Base-by-base conservation (phyloP, 2,797 vertebrate genomes). In the Lycodopsis pacificus region DNA sequence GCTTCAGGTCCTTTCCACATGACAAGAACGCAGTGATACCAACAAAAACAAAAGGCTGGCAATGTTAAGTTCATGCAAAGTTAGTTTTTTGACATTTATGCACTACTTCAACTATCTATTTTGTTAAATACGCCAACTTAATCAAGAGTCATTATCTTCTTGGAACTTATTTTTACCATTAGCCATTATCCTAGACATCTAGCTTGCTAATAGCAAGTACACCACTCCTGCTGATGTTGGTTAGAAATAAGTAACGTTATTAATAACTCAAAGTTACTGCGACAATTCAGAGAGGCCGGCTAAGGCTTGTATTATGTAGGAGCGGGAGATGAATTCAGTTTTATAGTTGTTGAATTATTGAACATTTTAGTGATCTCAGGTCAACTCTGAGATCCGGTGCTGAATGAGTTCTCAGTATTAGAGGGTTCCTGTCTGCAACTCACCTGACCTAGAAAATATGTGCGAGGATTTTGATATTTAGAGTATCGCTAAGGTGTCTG, bases 11-110 rank as follows among this genome's bases (percentile, higher is more conserved):
- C 13, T 75, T 64, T 79, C 65, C 11, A 63, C 36, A 67, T 56
- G 51, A 81, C 84, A 77, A 62, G 73, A 46, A 72, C 72, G 67
- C 40, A 79, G 14, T 15, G 13, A 73, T 44, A 63, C n/a, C 11
- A 61, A 62, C 64, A 67, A 27, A 65, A 32, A 0, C 8, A 63
- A 73, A 32, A 75, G 46, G 69, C 4, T 58, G 19, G 2, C 3
- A 6, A 59, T 40, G 4, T 48, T 13, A 57, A 80, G 32, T 54
- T 79, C 19, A 62, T 30, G 19, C 22, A 67, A 83, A 79, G 51
- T 61, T 71, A 1, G 20, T 34, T 34, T 32, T 32, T 5, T 32
- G 6, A 32, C 5, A 32, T 32, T 5, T 32, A 32, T 32, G 32
- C 5, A 32, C 32, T 7, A 32, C 32, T 32, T 32, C 32, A 32